Evolutionary conservation across 2,888 invertebrate species (phyloP).

Genomic region (Andrena bicolor): DNA sequence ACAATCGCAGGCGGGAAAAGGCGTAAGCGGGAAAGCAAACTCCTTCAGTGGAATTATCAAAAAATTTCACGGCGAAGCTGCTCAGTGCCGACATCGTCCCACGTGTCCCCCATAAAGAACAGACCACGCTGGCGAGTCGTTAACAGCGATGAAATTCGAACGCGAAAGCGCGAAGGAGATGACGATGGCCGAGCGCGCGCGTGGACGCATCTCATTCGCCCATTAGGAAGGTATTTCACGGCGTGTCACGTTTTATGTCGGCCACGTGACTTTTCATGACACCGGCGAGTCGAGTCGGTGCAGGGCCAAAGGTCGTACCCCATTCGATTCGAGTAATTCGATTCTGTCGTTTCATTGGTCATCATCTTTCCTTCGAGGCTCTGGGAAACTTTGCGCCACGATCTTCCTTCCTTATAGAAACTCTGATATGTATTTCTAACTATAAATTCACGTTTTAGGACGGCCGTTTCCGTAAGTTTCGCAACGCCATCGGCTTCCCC

Average conservation of each 20-base stretch:
- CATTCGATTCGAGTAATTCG: slow-evolving; percentile 75
- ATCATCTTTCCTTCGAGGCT: slow-evolving; percentile 64
- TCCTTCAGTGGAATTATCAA: neutral
- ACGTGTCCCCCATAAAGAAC: slow-evolving; percentile 33
- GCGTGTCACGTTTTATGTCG: slow-evolving; percentile 82
- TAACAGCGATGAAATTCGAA: slow-evolving; percentile 50
- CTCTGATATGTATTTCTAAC: neutral
- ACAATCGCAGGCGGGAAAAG: too few relatives aligned
- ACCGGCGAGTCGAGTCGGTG: slow-evolving; percentile 73
- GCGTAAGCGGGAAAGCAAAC: neutral
- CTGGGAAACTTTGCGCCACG: slow-evolving; percentile 23
- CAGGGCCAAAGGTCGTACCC: slow-evolving; percentile 75
- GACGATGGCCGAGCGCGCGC: slow-evolving; percentile 71
- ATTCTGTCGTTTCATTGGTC: slow-evolving; percentile 59
- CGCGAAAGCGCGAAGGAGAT: slow-evolving; percentile 46
- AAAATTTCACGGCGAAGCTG: slow-evolving; percentile 16
- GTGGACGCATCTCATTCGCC: slow-evolving; percentile 77
- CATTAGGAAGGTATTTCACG: slow-evolving; percentile 83
- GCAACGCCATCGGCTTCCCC: neutral
- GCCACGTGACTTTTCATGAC: slow-evolving; percentile 82
- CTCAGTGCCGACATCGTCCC: neutral
- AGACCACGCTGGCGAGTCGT: slow-evolving; percentile 45
- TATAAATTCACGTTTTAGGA: neutral
- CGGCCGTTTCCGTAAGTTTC: neutral
- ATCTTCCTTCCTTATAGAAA: neutral